Base-by-base conservation (phyloP, 2,797 vertebrate species). In the Crocodylus rhombifer region DNA sequence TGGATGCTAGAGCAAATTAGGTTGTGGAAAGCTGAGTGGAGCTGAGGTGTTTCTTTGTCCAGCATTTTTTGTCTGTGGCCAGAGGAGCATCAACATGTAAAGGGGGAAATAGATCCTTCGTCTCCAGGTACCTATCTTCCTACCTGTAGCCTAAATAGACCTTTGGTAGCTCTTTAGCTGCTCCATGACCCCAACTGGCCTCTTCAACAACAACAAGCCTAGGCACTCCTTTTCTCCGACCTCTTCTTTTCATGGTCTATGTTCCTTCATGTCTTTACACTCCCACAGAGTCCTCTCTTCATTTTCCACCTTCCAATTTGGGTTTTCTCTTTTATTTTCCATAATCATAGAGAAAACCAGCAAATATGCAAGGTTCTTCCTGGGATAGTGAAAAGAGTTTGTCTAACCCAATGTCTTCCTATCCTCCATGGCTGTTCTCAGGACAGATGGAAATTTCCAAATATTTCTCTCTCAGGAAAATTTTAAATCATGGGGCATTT, bases 31-130 rank as follows among this genome's bases (percentile, higher is more conserved):
- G 11, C 33, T 86, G 71, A 79, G 90, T 89, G 11, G 51, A 69
- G 28, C 33, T 89, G 78, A 86, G 81, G 15, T 56, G 25, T 56
- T 42, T 36, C 42, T 89, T n/a, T 76, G 76, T 36, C 61, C 26
- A 80, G 14, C 3, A 11, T 3, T 81, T 69, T 7, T 26, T 76
- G 58, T 30, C 1, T 4, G 21, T 36, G 78, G 26, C 51, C 4
- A 75, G 42, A 5, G 1, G 74, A 4, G 10, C 30, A 3, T 8
- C 57, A 14, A 0, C 79, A 77, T 0, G 3, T 88, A 26, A 30
- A 58, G 57, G 80, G 18, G 18, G 64, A 67, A 88, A 96, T 26
- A 6, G 42, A 79, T 75, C 6, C 89, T 65, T 81, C 15, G 9
- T 82, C 51, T 55, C 9, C 57, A 56, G 36, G 81, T 30, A 28